Base-by-base conservation (phyloP, 2,888 invertebrate species). In the Andrena praecox region DNA sequence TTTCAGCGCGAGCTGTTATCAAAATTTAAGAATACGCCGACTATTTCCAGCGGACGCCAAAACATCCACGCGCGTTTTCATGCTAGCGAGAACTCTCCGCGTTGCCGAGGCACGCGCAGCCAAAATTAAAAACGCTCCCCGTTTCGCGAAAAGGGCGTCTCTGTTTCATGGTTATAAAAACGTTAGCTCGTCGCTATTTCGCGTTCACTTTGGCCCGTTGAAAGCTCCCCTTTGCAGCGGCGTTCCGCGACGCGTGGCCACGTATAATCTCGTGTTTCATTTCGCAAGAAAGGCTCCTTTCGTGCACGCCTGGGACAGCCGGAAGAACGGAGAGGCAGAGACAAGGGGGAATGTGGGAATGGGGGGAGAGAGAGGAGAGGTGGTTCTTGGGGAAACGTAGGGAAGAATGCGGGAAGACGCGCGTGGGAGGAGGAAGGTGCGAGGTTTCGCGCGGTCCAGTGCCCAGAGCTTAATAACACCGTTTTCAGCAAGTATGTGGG, bases 401-500 rank as follows among this genome's bases (percentile, higher is more conserved):
- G 54, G 0, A 33, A 24, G 20, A 29, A 56, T 56, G 42, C 54
- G 33, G 29, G 31, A 8, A 48, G 20, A 16, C n/a, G 33, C 54
- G 52, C 56, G 48, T 5, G 16, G 24, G 6, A 7, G 33, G n/a
- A 8, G 68, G 59, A 73, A 63, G 60, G 70, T 56, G 79, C 66
- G 66, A 77, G 48, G 35, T 77, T 80, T 76, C 59, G 68, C 82
- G 75, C 80, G 73, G 63, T 48, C 73, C 69, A 24, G 16, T 59
- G 69, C 33, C 29, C 48, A 20, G 48, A 54, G 62, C 78, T 75
- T 82, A 75, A 85, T 79, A 85, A 80, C 72, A 82, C 77, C 83
- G 76, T 85, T 87, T 77, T 68, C 68, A 74, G 68, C 64, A 48
- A 77, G 76, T 84, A 88, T 87, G 82, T 88, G 85, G 84, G 87